Evolutionary conservation across 2,113 vertebrate species (phyloP), one percentile per base, ranked within the genome.

Genomic region (Sinocyclocheilus maitianheensis): DNA sequence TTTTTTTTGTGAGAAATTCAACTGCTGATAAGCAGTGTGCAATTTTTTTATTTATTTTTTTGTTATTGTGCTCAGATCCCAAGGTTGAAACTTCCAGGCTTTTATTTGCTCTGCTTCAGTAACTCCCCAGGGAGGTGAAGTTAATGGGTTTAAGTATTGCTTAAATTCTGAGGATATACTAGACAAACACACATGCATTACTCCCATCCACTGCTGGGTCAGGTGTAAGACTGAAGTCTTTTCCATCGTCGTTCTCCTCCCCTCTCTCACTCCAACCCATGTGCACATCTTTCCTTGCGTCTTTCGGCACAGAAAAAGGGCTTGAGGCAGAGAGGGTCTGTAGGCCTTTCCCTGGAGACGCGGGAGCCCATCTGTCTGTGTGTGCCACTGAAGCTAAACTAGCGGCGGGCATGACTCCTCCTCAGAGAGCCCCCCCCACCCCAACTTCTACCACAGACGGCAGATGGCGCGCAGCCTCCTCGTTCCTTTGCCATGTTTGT

Each of bases 401-500:
- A 90, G 74, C n/a, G 22, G 24, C 26, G 20, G 86, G 83, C 81
- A 77, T 43, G 5, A 58, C 67, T 76, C 81, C 89, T 78, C 77
- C 76, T 84, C 63, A 48, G 84, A 83, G 85, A 77, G 10, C 5
- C 5, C 22, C 5, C n/a, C 75, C 80, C 85, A 18, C 48, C 81
- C 81, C 81, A 22, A 81, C 71, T 51, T 74, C 53, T 53, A 69
- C 60, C 86, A 87, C 84, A 90, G 86, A 86, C 77, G 60, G 40
- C 86, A 89, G 85, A 88, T 86, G 86, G 84, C 84, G 58, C 20
- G 79, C 65, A 14, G 46, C 85, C 89, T 89, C 86, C 80, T 69
- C 81, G 63, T 88, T 88, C 77, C 84, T 79, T 78, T 85, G 75
- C 88, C 84, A 90, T 90, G 90, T 90, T 90, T 89, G 90, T 90